phyloP scores from a whole-genome alignment of 2,888 invertebrate species.

The Chalcis sispes region DNA sequence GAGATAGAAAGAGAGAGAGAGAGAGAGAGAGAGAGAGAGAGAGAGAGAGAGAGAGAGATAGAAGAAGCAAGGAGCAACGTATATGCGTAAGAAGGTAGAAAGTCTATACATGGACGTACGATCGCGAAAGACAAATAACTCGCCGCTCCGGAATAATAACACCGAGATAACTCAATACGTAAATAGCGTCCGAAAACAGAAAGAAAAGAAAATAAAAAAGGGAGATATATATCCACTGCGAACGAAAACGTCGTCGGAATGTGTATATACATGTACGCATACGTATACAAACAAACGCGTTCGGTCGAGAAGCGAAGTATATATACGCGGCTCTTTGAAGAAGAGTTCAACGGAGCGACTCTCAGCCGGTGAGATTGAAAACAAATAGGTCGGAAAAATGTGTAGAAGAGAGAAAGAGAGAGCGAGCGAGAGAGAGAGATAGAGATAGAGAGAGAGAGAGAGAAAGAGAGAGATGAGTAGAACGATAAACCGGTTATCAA shows the following conservation, averaged over 20 bases:
- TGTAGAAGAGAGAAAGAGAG: neutral
- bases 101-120: too few relatives aligned
- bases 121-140: too few relatives aligned
- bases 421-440: conserved; percentile 54
- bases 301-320: conserved; percentile 5
- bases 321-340: conserved; percentile 58
- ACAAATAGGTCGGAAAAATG: conserved; percentile 59
- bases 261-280: neutral
- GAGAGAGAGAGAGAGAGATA: neutral
- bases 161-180: too few relatives aligned
- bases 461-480: neutral
- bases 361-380: conserved; percentile 53
- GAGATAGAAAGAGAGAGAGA: neutral
- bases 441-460: conserved; percentile 50
- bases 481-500: conserved; percentile 50
- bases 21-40: too few relatives aligned
- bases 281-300: too few relatives aligned
- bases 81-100: too few relatives aligned
- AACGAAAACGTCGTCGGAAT: too few relatives aligned
- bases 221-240: too few relatives aligned
- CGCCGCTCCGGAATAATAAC: too few relatives aligned
- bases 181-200: neutral
- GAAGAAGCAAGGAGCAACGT: too few relatives aligned
- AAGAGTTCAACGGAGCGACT: conserved; percentile 51
- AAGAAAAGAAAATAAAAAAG: neutral